Evolutionary conservation across 2,113 vertebrate genomes (phyloP).

Genomic region (Upupa epops): DNA sequence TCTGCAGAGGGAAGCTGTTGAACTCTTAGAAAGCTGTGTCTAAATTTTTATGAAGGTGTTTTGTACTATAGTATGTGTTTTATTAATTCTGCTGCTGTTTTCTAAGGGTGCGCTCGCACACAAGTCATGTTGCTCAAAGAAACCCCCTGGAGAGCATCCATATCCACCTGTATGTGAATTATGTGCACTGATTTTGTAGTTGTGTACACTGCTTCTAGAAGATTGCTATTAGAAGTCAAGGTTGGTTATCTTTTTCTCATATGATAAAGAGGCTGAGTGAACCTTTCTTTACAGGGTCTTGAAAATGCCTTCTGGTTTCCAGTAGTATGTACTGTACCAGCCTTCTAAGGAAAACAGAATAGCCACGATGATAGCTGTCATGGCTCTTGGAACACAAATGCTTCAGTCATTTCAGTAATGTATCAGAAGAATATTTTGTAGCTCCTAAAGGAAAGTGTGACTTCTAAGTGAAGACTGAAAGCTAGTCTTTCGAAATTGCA

Average conservation of each 20-base stretch:
- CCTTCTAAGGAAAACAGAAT: not conserved
- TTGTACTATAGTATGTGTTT: fast-evolving
- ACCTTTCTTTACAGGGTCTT: not conserved
- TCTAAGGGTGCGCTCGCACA: not conserved
- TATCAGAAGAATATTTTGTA: constrained; percentile 6
- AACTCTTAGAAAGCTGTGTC: not conserved
- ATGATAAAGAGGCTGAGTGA: not conserved
- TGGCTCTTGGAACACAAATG: not conserved
- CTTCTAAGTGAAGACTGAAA: not conserved
- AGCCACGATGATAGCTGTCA: not conserved
- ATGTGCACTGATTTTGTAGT: not conserved
- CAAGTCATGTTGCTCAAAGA: fast-evolving
- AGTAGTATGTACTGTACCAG: not conserved
- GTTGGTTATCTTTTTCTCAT: not conserved
- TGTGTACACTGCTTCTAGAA: not conserved
- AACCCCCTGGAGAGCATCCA: not conserved
- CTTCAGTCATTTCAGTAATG: constrained; percentile 12
- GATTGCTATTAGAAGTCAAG: not conserved
- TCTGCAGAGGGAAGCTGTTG: not conserved
- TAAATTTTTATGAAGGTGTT: not conserved
- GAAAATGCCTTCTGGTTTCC: not conserved
- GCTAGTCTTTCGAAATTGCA: not conserved
- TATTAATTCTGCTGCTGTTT: not conserved
- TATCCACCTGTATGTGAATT: not conserved
- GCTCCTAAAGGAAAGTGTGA: not conserved